Conservation (phyloP, 2,113 vertebrate species). For the Leucosticte australis region DNA sequence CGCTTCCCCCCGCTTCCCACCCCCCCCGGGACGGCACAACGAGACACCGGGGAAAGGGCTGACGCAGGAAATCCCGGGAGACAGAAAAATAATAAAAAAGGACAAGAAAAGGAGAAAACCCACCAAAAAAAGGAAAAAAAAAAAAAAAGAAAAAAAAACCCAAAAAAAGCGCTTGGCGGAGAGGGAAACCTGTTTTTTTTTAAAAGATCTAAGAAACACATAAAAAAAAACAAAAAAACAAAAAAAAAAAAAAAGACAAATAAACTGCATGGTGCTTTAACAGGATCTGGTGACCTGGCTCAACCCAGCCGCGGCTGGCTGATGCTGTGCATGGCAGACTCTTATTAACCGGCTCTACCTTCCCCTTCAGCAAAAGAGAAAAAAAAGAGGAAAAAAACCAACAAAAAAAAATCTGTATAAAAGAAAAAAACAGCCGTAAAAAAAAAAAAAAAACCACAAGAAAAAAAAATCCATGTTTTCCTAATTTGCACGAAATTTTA, state of each 20-base stretch:
- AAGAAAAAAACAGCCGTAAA: neutral
- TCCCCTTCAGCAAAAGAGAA: constrained; percentile 17
- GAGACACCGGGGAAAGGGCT: neutral
- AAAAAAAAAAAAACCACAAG: neutral
- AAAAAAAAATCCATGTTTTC: constrained; percentile 73
- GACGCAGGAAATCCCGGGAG: neutral
- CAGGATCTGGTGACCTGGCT: constrained; percentile 70
- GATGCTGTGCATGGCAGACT: constrained; percentile 87
- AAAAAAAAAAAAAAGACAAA: neutral
- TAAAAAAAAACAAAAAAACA: neutral
- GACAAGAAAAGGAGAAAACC: neutral
- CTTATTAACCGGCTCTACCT: constrained; percentile 73
- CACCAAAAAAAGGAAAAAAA: neutral
- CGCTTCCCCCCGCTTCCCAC: neutral
- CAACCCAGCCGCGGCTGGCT: constrained; percentile 68
- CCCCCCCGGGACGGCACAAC: neutral
- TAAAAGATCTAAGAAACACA: neutral
- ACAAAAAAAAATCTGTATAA: neutral
- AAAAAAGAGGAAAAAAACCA: constrained; percentile 6
- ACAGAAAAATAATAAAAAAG: neutral
- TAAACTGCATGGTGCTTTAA: constrained; percentile 85
- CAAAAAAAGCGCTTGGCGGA: neutral
- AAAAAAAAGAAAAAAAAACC: neutral
- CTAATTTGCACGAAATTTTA: constrained; percentile 94
- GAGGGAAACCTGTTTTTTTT: neutral